phyloP scores from a whole-genome alignment of 1,140 invertebrate genomes.

The Cecropterus lyciades region DNA sequence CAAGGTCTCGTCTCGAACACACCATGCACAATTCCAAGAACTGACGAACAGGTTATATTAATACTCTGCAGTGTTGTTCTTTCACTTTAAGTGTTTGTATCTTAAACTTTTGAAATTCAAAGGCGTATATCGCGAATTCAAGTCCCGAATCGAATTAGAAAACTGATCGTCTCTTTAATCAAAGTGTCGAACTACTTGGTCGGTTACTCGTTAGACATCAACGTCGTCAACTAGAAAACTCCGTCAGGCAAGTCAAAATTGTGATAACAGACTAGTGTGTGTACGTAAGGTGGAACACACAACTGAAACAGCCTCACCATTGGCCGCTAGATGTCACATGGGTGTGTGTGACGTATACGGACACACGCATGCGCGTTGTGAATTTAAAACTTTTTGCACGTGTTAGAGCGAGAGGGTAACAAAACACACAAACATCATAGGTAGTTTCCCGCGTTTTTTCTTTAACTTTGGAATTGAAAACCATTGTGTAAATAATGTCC shows the following conservation, averaged over 20 bases:
- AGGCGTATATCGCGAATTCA: not conserved
- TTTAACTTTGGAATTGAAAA: not conserved
- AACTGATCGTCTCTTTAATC: slow-evolving; percentile 4
- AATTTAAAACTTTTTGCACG: slow-evolving; percentile 61
- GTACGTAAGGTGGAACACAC: slow-evolving; percentile 48
- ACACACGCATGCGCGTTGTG: slow-evolving; percentile 65
- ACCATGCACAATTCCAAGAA: slow-evolving; percentile 77
- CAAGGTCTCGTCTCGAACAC: slow-evolving; percentile 82
- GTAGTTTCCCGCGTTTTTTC: slow-evolving; percentile 40
- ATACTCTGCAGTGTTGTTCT: slow-evolving; percentile 51
- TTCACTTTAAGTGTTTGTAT: slow-evolving; percentile 51
- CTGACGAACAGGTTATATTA: slow-evolving; percentile 70
- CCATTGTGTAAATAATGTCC: not conserved
- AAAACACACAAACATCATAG: slow-evolving; percentile 24
- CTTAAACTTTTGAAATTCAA: slow-evolving; percentile 24
- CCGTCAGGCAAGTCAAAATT: slow-evolving; percentile 27
- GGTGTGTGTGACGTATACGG: slow-evolving; percentile 55
- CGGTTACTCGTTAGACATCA: slow-evolving; percentile 9
- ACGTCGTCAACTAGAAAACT: slow-evolving; percentile 15
- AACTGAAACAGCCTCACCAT: slow-evolving; percentile 51
- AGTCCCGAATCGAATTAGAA: slow-evolving; percentile 9
- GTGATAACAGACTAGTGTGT: slow-evolving; percentile 49
- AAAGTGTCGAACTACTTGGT: slow-evolving; percentile 17
- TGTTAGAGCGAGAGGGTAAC: slow-evolving; percentile 48
- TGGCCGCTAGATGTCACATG: slow-evolving; percentile 64